These are phyloP conservation scores for Pelusios castaneus DNA, from an alignment of 2,113 vertebrate species.

Conservation along the genomic window DNA sequence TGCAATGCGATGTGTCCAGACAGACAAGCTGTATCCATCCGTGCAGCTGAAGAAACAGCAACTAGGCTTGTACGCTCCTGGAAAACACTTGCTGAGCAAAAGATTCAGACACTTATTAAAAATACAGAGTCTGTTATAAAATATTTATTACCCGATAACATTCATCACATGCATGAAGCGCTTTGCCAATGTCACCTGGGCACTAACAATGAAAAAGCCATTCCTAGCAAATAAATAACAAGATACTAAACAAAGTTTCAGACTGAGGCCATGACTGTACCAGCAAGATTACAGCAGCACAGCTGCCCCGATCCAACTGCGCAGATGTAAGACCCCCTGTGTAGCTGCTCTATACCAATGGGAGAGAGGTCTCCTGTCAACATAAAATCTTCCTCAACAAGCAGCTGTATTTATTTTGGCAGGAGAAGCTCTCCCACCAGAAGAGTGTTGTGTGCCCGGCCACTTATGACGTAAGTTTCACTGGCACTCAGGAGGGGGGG, in stretches of 20 bases:
- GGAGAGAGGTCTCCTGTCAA: no score
- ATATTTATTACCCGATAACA: neutral
- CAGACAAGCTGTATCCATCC: neutral
- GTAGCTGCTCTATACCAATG: no score
- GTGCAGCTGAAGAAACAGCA: neutral
- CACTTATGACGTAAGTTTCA: no score
- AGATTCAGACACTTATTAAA: neutral
- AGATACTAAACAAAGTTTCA: neutral
- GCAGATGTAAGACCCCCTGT: no score
- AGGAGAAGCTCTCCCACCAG: no score
- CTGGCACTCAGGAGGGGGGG: no score
- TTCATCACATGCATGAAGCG: neutral
- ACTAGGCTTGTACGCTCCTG: neutral
- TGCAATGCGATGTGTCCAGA: rapidly evolving
- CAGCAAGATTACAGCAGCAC: neutral
- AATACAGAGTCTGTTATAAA: neutral
- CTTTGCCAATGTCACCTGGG: neutral
- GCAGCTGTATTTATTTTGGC: no score
- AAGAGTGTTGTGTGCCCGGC: no score
- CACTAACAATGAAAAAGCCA: neutral
- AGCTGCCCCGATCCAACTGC: no score
- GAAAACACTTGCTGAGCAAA: neutral
- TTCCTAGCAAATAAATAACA: neutral
- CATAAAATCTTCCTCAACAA: no score
- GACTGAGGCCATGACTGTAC: neutral